These are phyloP conservation scores for Magallana angulata DNA, from an alignment of 1,140 invertebrate genomes.

Conservation along the genomic window DNA sequence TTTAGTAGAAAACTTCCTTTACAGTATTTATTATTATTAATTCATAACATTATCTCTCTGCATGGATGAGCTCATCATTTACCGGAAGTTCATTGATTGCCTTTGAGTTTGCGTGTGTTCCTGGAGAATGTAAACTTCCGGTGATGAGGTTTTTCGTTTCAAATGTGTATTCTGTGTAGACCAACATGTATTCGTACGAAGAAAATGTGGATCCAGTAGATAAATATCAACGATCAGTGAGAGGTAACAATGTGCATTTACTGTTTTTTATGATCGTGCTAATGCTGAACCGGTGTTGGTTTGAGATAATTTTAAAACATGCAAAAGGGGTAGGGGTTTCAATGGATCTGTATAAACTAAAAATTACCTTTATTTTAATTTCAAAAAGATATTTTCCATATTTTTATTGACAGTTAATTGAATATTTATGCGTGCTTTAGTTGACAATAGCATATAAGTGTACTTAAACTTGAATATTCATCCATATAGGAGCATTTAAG, in stretches of 20 bases:
- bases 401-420: not conserved
- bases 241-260: constrained; percentile 46
- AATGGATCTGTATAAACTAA: too few relatives aligned
- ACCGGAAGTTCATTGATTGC: not conserved
- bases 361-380: not conserved
- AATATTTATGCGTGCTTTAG: not conserved
- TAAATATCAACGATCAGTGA: constrained; percentile 54
- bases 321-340: not conserved
- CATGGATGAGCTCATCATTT: constrained; percentile 33
- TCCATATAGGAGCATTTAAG: too few relatives aligned
- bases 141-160: not conserved
- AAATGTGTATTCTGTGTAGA: not conserved
- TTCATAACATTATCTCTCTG: constrained; percentile 19
- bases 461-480: not conserved
- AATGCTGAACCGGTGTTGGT: not conserved
- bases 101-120: not conserved
- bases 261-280: not conserved
- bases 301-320: not conserved
- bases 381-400: not conserved
- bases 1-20: not conserved
- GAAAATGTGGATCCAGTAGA: constrained; percentile 46
- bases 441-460: not conserved
- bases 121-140: constrained; percentile 49
- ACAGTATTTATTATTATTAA: not conserved
- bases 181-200: constrained; percentile 53